Evolutionary conservation across 2,888 invertebrate species (phyloP).

Genomic region (Isotomurus palustris): DNA sequence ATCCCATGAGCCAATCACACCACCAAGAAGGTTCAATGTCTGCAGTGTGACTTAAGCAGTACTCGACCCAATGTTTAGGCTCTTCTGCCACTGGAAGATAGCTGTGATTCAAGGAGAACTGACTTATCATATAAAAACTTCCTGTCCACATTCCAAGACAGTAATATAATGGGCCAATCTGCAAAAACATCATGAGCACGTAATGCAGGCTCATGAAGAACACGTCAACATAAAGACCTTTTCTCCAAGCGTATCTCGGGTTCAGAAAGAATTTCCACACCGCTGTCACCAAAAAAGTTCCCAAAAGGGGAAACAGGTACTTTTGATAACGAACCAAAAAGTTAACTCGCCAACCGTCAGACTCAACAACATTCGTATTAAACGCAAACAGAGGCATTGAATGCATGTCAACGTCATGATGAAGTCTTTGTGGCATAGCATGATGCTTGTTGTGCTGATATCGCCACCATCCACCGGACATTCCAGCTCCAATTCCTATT

Average conservation of each 20-base stretch:
- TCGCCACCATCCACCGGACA: conserved; percentile 39
- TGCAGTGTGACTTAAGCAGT: neutral
- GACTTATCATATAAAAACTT: conserved; percentile 44
- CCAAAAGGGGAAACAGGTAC: conserved; percentile 37
- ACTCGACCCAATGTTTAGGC: conserved; percentile 35
- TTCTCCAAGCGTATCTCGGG: conserved; percentile 36
- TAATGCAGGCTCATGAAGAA: conserved; percentile 43
- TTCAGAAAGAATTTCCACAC: conserved; percentile 45
- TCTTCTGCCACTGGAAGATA: conserved; percentile 36
- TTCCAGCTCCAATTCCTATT: conserved; percentile 39
- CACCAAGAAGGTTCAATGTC: neutral
- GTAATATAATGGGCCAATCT: conserved; percentile 38
- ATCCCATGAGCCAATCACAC: conserved; percentile 3
- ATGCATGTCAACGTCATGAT: conserved; percentile 43
- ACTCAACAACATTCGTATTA: conserved; percentile 38
- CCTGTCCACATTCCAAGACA: conserved; percentile 43
- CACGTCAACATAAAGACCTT: conserved; percentile 33
- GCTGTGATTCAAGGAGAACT: conserved; percentile 44
- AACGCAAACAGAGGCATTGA: conserved; percentile 44
- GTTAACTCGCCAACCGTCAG: no score
- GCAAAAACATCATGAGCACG: conserved; percentile 31
- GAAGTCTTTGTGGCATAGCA: conserved; percentile 44
- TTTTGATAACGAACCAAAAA: conserved; percentile 43
- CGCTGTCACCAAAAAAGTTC: conserved; percentile 40
- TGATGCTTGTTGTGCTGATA: conserved; percentile 41